A percentile compares a stretch with the other conserved stretches of the same genome.
These are phyloP conservation scores for Andrena haemorrhoa DNA, from an alignment of 2,888 invertebrate genomes.

Conservation along the genomic window DNA sequence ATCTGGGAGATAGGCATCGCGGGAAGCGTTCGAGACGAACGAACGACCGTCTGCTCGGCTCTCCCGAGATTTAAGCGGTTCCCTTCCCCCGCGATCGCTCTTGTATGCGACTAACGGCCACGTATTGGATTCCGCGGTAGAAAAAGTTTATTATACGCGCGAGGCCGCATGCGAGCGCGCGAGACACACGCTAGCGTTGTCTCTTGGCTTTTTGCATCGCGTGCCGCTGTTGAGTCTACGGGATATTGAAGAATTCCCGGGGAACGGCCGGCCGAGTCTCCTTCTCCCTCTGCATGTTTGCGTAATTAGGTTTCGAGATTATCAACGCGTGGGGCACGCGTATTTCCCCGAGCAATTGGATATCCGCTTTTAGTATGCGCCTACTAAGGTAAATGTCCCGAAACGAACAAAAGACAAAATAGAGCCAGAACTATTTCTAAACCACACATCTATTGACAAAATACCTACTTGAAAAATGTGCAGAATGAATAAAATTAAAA, in stretches of 20 bases:
- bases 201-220: background rate
- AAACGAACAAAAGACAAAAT: too few species aligned
- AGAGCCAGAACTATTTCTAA: too few species aligned
- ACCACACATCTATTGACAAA: too few species aligned
- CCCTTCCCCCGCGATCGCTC: background rate
- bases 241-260: constrained; percentile 19
- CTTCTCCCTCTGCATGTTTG: background rate
- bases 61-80: constrained; percentile 52
- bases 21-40: constrained; percentile 49
- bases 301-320: constrained; percentile 25
- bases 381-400: too few species aligned
- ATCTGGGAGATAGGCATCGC: constrained; percentile 51
- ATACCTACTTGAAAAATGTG: too few species aligned
- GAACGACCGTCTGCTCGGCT: constrained; percentile 17
- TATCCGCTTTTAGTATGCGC: background rate
- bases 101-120: background rate
- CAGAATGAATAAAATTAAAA: too few species aligned
- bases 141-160: constrained; percentile 43
- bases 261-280: background rate
- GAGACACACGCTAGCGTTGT: background rate
- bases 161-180: background rate
- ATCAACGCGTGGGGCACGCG: background rate
- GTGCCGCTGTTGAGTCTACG: background rate
- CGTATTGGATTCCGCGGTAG: constrained; percentile 24
- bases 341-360: background rate